phyloP scores from a whole-genome alignment of 2,888 invertebrate species.

The Hypsopygia costalis region DNA sequence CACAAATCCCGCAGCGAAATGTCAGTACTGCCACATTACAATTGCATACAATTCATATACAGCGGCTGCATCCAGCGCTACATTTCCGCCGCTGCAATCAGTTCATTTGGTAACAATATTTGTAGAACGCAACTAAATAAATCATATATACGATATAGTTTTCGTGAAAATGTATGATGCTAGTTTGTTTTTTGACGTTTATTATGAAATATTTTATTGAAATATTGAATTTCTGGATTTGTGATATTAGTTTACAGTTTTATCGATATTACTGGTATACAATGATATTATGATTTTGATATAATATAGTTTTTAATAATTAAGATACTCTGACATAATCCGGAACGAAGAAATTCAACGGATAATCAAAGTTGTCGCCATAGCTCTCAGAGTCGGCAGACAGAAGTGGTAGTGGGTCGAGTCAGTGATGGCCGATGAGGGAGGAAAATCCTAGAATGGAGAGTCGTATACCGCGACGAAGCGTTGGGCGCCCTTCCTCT shows the following conservation, averaged over 20 bases:
- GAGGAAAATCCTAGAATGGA: no score
- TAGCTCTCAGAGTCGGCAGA: no score
- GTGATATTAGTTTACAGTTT: background rate
- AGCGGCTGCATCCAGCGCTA: background rate
- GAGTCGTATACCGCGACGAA: no score
- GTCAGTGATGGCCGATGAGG: no score
- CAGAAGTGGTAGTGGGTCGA: no score
- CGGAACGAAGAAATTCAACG: no score
- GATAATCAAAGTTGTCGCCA: no score
- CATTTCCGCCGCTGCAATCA: background rate
- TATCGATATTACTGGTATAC: no score
- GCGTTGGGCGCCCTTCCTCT: no score
- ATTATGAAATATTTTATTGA: conserved; percentile 22
- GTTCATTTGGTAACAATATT: conserved; percentile 9
- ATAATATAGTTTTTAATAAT: no score
- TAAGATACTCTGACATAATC: no score
- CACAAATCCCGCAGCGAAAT: background rate
- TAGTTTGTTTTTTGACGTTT: conserved; percentile 20
- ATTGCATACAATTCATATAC: background rate
- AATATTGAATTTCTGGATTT: background rate
- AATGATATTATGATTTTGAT: no score
- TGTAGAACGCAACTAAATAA: background rate
- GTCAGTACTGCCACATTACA: background rate
- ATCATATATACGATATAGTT: background rate
- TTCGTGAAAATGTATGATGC: background rate